Evolutionary conservation across 2,797 vertebrate genomes (phyloP), one percentile per base, ranked within the genome.

Genomic region (Syncerus caffer): DNA sequence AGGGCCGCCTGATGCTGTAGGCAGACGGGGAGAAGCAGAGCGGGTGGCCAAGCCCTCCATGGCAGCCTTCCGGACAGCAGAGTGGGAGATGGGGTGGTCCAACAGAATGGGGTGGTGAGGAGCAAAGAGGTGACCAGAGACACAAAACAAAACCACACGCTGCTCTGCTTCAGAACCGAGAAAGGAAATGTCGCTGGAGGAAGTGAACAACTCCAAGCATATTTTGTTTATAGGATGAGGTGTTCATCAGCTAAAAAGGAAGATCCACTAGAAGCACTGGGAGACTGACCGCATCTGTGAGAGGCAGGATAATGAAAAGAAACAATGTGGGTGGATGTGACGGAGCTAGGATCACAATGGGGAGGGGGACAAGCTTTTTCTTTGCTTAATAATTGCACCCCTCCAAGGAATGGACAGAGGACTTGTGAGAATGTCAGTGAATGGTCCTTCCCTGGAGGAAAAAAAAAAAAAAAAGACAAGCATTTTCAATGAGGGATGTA

Each of bases 11-110:
- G 23, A 60, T 1, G 3, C 19, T 31, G 7, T 10, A 17, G 31
- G 87, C 34, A 21, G 10, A 25, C 1, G 0, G 19, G 50, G n/a
- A 71, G 5, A 17, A 8, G 6, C 14, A 7, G 42, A 23, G 55
- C 45, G 15, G 53, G 67, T 2, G 7, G 23, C 8, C 0, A 10
- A 47, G 7, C 31, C 15, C 34, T 7, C 42, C 23, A 7, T 3
- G 0, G 27, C 15, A 14, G 38, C 74, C 47, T 92, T 21, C 0
- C 9, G 50, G 57, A 47, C 0, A n/a, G 60, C 55, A 53, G 50
- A 47, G 42, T 9, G 57, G 38, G 15, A 76, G 71, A n/a, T 15
- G 71, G 1, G 23, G 62, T 25, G 2, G 58, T 95, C 31, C 29
- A 4, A 86, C 14, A 6, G 47, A n/a, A 71, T 31, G 29, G 17